These are phyloP conservation scores for Anser cygnoides DNA, from an alignment of 2,113 vertebrate species.

Conservation along the genomic window DNA sequence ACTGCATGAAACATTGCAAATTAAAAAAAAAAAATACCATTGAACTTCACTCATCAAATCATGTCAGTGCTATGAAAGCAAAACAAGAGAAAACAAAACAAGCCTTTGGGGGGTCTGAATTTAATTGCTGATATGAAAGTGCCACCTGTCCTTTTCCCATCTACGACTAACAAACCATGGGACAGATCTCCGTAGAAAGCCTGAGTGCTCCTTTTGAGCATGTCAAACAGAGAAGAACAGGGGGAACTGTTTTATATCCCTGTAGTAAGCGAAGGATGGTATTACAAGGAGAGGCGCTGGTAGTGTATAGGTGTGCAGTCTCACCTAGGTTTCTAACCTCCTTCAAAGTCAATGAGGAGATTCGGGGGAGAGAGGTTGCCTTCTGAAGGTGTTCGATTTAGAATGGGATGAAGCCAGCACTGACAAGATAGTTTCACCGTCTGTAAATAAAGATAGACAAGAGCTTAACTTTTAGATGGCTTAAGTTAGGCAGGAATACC, in stretches of 20 bases:
- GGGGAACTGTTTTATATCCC: not conserved
- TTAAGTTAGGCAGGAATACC: not conserved
- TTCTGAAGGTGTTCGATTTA: not conserved
- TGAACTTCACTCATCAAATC: not conserved
- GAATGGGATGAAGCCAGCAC: not conserved
- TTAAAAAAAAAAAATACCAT: not conserved
- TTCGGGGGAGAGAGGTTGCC: not conserved
- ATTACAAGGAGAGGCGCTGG: not conserved
- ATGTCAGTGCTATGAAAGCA: not conserved
- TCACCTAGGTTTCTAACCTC: not conserved
- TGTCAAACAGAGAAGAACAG: not conserved
- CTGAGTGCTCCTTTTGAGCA: not conserved
- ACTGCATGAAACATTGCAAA: not conserved
- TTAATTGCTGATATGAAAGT: not conserved
- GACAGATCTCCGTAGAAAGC: not conserved
- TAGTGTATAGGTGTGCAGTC: not conserved
- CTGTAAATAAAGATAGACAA: not conserved
- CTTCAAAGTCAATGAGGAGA: not conserved
- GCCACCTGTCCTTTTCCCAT: not conserved
- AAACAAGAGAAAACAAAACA: rapidly evolving
- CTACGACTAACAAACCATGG: not conserved
- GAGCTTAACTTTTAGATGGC: not conserved
- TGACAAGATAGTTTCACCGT: not conserved
- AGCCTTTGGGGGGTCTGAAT: not conserved
- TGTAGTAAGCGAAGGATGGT: not conserved